Base-by-base conservation (phyloP, 2,113 vertebrate genomes). In the Centropus bengalensis region DNA sequence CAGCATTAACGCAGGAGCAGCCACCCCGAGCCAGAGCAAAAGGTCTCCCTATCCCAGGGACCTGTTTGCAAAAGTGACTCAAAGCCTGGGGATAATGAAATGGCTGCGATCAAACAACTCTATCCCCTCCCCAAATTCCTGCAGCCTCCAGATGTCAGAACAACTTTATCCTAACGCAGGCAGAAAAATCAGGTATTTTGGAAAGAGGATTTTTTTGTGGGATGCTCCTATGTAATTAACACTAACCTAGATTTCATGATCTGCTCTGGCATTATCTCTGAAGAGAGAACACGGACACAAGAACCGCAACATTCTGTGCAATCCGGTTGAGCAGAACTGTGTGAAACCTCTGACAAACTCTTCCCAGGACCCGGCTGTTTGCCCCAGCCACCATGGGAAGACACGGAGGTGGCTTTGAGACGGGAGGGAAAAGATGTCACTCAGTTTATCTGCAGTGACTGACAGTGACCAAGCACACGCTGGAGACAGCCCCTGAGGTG, bases 1-100 rank as follows among this genome's bases (percentile, higher is more conserved):
- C 93, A 92, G 83, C 84, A 85, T 78, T 91, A 88, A 54, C 6
- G 22, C 10, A 56, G 6, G 4, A 68, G 82, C 51, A 79, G 89
- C 70, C 71, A 15, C 68, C 58, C 74, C 23, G 79, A 69, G 24
- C 63, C 76, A 89, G 66, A 77, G 45, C 90, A 54, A 88, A 60
- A 78, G 62, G 79, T 74, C 51, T 40, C 73, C 30, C n/a, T 77
- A 6, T 49, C 77, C 91, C 69, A 81, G 20, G 75, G 89, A 70
- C 73, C 86, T 81, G 59, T 36, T 91, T 92, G 77, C 83, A 62
- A 5, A 56, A 58, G 68, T 74, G 76, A 85, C 95, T 74, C 40
- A 73, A 73, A 88, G 45, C 42, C 64, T 4, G 19, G 63, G 56
- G 55, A 78, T 66, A 70, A 96, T 81, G 42, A 92, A 67, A 88